These are phyloP conservation scores for Amiota communis DNA, from an alignment of 2,888 invertebrate species.

Conservation along the genomic window DNA sequence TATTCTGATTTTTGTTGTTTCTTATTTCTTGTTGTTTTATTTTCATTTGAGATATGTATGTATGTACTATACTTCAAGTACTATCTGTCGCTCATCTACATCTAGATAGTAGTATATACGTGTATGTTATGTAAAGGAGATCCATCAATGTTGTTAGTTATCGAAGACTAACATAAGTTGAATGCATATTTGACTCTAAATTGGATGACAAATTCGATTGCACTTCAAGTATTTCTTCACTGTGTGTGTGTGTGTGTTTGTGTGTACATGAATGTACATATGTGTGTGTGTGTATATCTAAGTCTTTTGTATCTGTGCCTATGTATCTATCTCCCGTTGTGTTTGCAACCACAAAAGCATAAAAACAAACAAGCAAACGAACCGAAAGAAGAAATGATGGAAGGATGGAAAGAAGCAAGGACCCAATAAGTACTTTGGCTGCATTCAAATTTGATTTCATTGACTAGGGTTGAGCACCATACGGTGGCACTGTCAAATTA, in stretches of 20 bases:
- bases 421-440: constrained; percentile 35
- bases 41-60: too few relatives aligned
- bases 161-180: neutral
- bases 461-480: constrained; percentile 1
- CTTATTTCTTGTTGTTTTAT: too few relatives aligned
- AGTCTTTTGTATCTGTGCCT: neutral
- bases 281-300: neutral
- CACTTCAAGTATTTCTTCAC: neutral
- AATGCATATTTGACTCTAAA: constrained; percentile 21
- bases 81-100: too few relatives aligned
- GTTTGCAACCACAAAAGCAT: constrained; percentile 30
- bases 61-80: too few relatives aligned
- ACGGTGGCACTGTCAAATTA: constrained; percentile 60
- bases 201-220: constrained; percentile 26
- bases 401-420: constrained; percentile 8
- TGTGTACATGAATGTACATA: neutral
- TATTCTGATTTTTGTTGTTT: too few relatives aligned
- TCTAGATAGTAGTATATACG: too few relatives aligned
- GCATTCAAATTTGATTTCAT: constrained; percentile 38
- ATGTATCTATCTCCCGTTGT: constrained; percentile 41
- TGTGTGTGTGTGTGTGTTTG: neutral
- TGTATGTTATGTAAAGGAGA: too few relatives aligned
- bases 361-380: constrained; percentile 35
- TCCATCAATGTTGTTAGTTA: too few relatives aligned
- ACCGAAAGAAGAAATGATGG: neutral